phyloP scores from a whole-genome alignment of 2,888 invertebrate genomes.

The Macrostomum cliftonense region DNA sequence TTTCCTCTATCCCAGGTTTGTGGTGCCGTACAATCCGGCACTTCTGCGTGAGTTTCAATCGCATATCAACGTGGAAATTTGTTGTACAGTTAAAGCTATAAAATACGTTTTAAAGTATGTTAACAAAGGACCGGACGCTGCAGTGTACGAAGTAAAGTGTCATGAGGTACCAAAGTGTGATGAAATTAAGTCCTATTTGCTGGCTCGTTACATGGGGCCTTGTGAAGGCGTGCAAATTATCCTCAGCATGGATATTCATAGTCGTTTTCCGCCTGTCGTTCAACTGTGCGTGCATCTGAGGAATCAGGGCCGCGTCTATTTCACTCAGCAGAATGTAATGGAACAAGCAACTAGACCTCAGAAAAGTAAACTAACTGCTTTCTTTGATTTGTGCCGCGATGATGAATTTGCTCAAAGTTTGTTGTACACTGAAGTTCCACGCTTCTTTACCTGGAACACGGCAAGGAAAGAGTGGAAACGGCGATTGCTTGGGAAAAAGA shows the following conservation, averaged over 20 bases:
- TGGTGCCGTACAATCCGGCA: constrained; percentile 32
- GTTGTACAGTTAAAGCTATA: constrained; percentile 34
- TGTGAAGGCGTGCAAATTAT: constrained; percentile 31
- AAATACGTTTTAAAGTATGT: constrained; percentile 38
- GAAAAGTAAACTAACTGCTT: constrained; percentile 4
- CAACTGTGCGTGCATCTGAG: constrained; percentile 16
- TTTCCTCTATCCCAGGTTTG: too few relatives aligned
- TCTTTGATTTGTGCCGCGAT: constrained; percentile 6
- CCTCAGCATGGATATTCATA: constrained; percentile 23
- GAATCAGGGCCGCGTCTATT: constrained; percentile 16
- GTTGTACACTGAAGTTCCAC: constrained; percentile 13
- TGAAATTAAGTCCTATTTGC: constrained; percentile 23
- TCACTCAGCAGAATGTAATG: constrained; percentile 1
- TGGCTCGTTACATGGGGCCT: constrained; percentile 25
- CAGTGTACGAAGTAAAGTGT: constrained; percentile 5
- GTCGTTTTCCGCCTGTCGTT: constrained; percentile 17
- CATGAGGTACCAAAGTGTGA: constrained; percentile 1
- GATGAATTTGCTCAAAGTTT: constrained; percentile 12
- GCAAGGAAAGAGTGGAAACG: constrained; percentile 12
- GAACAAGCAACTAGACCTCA: too few relatives aligned
- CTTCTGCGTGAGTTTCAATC: too few relatives aligned
- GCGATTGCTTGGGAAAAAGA: constrained; percentile 8
- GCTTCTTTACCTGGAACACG: constrained; percentile 15
- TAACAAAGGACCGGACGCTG: constrained; percentile 25
- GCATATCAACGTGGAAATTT: constrained; percentile 26